Base-by-base conservation (phyloP, 1,140 invertebrate genomes). In the Lasaia peninsularis region DNA sequence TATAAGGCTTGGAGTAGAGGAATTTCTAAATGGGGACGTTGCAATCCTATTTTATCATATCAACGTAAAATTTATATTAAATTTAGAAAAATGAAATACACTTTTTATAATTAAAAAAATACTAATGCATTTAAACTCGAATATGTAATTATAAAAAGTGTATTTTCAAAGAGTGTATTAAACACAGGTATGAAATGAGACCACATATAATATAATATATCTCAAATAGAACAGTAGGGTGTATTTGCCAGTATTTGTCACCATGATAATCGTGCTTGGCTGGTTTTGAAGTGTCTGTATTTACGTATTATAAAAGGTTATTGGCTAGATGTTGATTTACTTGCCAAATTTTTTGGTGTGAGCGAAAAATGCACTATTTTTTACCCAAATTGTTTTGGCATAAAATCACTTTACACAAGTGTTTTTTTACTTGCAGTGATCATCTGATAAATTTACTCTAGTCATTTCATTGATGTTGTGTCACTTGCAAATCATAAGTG, bases 261-360 rank as follows among this genome's bases (percentile, higher is more conserved):
- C 53, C 58, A 65, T 73, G 73, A 71, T 73, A 71, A 75, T 74
- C 67, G 63, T 75, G 79, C 79, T 82, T 82, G 59, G 75, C 77
- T 77, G 68, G 56, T 32, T 54, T 59, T 60, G 62, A 53, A 58
- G 52, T 60, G 52, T 60, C 53, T 52, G 61, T 60, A 57, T 48
- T 33, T 58, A 59, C 35, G 50, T 59, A 56, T 50, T 54, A 62
- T 49, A 31, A 55, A 60, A 55, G 49, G 48, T 28, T 34, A 52
- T 66, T 66, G 71, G 71, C 73, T 71, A 67, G 70, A 65, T 67
- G 57, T 56, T 64, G 33, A 56, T 66, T 58, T 64, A 78, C 73
- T 81, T 80, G 73, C 75, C 73, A 79, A 79, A 76, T 70, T 56
- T 37, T 44, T 69, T 69, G 76, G 76, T 82, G 78, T 77, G 81